Percentiles rank a stretch among this genome's conserved stretches.
Conservation (phyloP, 1,140 invertebrate species). For the Macrotrachela quadricornifera region DNA sequence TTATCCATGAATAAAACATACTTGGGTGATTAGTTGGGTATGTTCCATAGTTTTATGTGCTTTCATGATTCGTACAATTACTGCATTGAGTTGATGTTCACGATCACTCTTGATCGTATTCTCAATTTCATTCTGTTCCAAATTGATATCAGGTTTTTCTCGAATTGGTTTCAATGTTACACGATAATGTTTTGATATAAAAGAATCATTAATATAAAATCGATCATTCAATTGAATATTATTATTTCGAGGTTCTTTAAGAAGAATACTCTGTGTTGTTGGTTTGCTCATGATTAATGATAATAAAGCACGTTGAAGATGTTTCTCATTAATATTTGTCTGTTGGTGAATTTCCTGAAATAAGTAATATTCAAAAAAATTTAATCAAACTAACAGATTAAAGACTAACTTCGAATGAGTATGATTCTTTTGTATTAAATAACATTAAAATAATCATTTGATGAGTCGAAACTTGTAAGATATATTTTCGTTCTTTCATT, state of each 20-base stretch:
- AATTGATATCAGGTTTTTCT: slow-evolving; percentile 84
- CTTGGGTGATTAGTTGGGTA: slow-evolving; percentile 78
- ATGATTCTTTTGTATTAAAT: slow-evolving; percentile 63
- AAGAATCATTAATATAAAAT: slow-evolving; percentile 89
- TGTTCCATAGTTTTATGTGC: slow-evolving; percentile 65
- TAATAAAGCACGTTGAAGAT: slow-evolving; percentile 76
- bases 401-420: slow-evolving; percentile 18
- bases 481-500: slow-evolving; percentile 75
- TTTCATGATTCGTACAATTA: slow-evolving; percentile 99
- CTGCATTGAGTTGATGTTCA: slow-evolving; percentile 97
- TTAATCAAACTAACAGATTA: neutral
- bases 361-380: slow-evolving; percentile 7
- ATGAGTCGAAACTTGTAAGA: slow-evolving; percentile 77
- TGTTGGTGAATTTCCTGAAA: slow-evolving; percentile 72
- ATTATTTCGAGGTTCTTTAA: slow-evolving; percentile 79
- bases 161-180: slow-evolving; percentile 31
- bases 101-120: slow-evolving; percentile 95
- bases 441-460: slow-evolving; percentile 96
- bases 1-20: slow-evolving; percentile 11
- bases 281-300: slow-evolving; percentile 92
- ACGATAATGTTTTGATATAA: slow-evolving; percentile 86
- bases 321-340: slow-evolving; percentile 89
- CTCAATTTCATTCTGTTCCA: slow-evolving; percentile 83
- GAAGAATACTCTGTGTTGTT: slow-evolving; percentile 59
- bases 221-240: slow-evolving; percentile 78